Conservation (phyloP, 2,888 invertebrate species). For the Saturnia japonica region DNA sequence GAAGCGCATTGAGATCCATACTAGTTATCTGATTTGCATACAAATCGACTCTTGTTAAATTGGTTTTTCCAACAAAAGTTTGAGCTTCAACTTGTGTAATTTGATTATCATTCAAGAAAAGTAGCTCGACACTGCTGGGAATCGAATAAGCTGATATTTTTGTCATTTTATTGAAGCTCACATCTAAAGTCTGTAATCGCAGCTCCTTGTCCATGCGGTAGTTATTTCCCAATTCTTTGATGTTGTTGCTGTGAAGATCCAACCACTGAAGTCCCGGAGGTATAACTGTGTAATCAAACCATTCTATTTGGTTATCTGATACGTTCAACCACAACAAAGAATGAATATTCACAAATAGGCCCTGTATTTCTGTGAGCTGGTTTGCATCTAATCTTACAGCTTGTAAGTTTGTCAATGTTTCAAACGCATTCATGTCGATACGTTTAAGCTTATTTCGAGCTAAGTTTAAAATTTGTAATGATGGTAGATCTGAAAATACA, state of each 20-base stretch:
- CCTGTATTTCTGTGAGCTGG: constrained; percentile 89
- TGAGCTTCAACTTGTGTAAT: constrained; percentile 93
- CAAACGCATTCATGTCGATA: constrained; percentile 91
- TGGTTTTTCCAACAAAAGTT: constrained; percentile 93
- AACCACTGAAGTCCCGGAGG: constrained; percentile 93
- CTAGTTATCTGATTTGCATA: constrained; percentile 95
- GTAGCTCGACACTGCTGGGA: constrained; percentile 91
- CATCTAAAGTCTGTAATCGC: constrained; percentile 91
- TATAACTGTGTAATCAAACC: constrained; percentile 94
- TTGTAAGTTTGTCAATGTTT: constrained; percentile 89
- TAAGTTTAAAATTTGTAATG: constrained; percentile 92
- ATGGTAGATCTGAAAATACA: constrained; percentile 89
- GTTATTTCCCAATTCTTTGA: constrained; percentile 89
- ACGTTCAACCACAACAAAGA: constrained; percentile 94
- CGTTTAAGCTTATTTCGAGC: constrained; percentile 91
- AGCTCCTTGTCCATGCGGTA: constrained; percentile 87
- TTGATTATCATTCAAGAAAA: constrained; percentile 94
- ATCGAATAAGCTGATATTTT: constrained; percentile 89
- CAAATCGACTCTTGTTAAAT: constrained; percentile 94
- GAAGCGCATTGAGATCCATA: constrained; percentile 93
- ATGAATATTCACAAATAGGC: constrained; percentile 91
- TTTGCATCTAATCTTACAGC: constrained; percentile 94
- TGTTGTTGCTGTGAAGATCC: constrained; percentile 93
- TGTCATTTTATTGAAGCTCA: constrained; percentile 93
- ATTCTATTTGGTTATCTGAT: constrained; percentile 93